phyloP scores from a whole-genome alignment of 2,797 vertebrate species.

The Galagoides demidoff region DNA sequence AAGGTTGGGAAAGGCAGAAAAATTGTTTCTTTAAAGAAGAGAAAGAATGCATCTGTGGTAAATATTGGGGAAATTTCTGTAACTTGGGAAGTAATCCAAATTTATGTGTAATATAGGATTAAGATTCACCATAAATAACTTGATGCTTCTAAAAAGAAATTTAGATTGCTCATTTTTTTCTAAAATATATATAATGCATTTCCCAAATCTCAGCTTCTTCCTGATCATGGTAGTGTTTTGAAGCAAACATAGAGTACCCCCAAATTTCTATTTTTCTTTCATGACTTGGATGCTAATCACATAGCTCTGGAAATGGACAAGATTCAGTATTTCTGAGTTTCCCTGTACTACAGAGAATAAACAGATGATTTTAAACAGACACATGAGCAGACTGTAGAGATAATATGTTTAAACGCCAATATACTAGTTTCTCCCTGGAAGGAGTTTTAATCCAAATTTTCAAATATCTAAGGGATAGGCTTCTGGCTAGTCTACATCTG shows the following conservation, averaged over 20 bases:
- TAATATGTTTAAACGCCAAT: background rate
- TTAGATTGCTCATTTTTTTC: background rate
- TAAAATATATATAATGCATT: background rate
- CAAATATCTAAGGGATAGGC: background rate
- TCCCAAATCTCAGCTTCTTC: background rate
- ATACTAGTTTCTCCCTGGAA: background rate
- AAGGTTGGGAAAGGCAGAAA: background rate
- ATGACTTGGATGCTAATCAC: background rate
- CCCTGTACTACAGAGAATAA: background rate
- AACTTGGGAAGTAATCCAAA: background rate
- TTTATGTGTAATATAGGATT: background rate
- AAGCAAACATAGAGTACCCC: background rate
- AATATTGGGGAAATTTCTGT: background rate
- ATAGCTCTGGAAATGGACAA: background rate
- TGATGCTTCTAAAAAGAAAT: background rate
- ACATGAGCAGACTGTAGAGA: background rate
- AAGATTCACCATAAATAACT: background rate
- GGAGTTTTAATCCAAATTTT: background rate
- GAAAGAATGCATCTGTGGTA: background rate
- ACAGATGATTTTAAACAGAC: background rate
- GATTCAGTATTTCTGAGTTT: background rate
- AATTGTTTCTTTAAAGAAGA: background rate
- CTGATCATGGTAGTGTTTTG: background rate
- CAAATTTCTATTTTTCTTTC: background rate
- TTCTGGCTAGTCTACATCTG: background rate